Evolutionary conservation across 2,888 invertebrate genomes (phyloP), one percentile per base, ranked within the genome.

Genomic region (Leptopterna dolabrata): DNA sequence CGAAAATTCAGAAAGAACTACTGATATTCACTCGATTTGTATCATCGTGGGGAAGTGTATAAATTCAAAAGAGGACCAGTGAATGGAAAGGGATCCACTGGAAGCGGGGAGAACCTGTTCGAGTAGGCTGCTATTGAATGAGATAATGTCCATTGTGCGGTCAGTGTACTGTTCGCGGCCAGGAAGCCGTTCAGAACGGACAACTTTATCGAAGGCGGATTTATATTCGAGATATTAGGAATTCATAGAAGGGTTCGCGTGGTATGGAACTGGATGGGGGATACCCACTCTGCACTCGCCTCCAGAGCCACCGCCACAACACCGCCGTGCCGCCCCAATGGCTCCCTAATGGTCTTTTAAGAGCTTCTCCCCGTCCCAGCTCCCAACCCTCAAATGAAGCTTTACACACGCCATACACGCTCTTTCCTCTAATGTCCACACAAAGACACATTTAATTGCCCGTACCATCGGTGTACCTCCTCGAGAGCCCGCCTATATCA

Each of bases 361-460:
- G 83, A 70, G 83, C 83, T 43, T 41, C n/a, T 41, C 83, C 36
- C 83, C 13, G 7, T 30, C n/a, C n/a, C 6, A 63, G 36, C 43
- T 41, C 41, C 70, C 63, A n/a, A 36, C 83, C 63, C 43, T 83
- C 83, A 83, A 83, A 83, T 83, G 83, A 83, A 83, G 83, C 83
- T 83, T 83, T 83, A 83, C 41, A 83, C 83, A 24, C 83, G 43
- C 83, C 83, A 70, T 83, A 83, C 83, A 83, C 30, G 70, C 41
- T 43, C 41, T 19, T 24, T 70, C 30, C 83, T 70, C 83, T 83
- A 83, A 83, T 83, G 70, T 41, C 43, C 83, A 36, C 83, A 83
- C 63, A 83, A 83, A 83, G 83, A 83, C 83, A 83, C 63, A 70
- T 83, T 83, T 63, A 83, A 83, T 70, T 83, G 70, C 83, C 83